These are phyloP conservation scores for Sycophaga agraensis DNA, from an alignment of 1,140 invertebrate species.

Conservation along the genomic window DNA sequence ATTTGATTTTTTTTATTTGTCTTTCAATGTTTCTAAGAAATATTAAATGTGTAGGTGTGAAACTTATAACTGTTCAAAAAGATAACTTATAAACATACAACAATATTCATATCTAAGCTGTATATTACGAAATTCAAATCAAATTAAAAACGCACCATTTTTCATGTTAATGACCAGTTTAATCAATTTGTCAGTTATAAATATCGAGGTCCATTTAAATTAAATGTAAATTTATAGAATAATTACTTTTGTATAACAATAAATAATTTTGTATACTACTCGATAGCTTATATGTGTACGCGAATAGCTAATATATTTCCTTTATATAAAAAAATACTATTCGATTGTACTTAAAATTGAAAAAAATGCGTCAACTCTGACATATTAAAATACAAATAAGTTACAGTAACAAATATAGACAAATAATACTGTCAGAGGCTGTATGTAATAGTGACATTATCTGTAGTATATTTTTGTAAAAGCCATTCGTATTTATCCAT, in stretches of 20 bases:
- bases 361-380: slow-evolving; percentile 1
- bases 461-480: slow-evolving; percentile 24
- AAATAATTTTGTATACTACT: slow-evolving; percentile 3
- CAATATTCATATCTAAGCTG: no score
- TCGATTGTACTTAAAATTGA: slow-evolving; percentile 28
- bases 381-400: neutral
- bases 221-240: neutral
- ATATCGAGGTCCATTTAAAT: no score
- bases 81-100: no score
- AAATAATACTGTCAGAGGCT: slow-evolving; percentile 17
- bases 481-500: slow-evolving; percentile 4
- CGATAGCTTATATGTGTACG: neutral
- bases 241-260: slow-evolving; percentile 7
- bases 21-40: neutral
- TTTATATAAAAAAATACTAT: slow-evolving; percentile 19
- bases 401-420: slow-evolving; percentile 9
- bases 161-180: no score
- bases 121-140: no score
- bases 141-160: no score
- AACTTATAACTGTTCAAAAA: no score
- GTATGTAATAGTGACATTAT: slow-evolving; percentile 22
- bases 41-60: neutral
- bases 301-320: slow-evolving; percentile 10
- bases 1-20: neutral
- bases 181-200: no score